A percentile compares a stretch with the other conserved stretches of the same genome.
Conservation (phyloP, 2,888 invertebrate species). For the Sycophila texana region DNA sequence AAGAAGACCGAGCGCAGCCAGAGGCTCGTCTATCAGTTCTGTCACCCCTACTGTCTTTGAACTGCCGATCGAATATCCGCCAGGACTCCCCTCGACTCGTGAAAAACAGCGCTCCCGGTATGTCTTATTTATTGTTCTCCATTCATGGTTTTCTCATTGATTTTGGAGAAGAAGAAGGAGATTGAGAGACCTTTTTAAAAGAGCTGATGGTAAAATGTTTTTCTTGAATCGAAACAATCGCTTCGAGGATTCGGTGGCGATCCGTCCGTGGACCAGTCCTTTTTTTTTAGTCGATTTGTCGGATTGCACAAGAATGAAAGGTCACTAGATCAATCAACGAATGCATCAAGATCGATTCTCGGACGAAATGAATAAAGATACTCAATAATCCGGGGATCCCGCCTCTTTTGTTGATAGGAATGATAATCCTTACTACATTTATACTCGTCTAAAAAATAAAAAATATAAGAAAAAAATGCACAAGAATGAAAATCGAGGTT, state of each 20-base stretch:
- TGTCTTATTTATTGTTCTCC: too few species aligned
- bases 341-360: constrained; percentile 8
- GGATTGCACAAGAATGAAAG: background rate
- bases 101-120: background rate
- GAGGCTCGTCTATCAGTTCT: constrained; percentile 98
- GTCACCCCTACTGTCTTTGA: constrained; percentile 85
- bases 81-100: background rate
- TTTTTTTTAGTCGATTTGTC: background rate
- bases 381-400: constrained; percentile 1
- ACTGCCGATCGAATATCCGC: background rate
- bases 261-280: constrained; percentile 2
- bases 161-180: background rate
- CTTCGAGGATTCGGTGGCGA: background rate
- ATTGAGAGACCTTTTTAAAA: background rate
- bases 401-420: constrained; percentile 9
- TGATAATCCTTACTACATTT: constrained; percentile 2
- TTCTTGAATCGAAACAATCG: constrained; percentile 17
- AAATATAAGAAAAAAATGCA: background rate
- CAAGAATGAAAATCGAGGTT: background rate
- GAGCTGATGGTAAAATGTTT: background rate
- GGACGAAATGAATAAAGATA: background rate
- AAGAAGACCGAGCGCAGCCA: constrained; percentile 99
- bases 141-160: background rate
- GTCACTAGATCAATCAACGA: background rate
- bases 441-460: constrained; percentile 19